Evolutionary conservation across 2,888 invertebrate genomes (phyloP).

Genomic region (Noctua janthina): DNA sequence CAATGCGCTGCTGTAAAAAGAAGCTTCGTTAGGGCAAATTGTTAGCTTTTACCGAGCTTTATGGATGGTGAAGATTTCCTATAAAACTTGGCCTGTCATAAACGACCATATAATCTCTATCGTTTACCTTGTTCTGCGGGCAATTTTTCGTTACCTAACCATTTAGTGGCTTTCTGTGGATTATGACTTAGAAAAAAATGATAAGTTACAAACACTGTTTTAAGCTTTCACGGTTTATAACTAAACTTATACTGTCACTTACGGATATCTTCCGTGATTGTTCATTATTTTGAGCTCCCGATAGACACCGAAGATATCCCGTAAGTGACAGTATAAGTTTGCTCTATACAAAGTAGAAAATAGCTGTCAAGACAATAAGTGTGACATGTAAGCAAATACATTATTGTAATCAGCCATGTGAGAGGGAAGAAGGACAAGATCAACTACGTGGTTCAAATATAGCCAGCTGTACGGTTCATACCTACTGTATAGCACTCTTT

Average conservation of each 20-base stretch:
- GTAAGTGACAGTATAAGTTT: too few species aligned
- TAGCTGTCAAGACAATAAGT: neutral
- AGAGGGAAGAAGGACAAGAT: neutral
- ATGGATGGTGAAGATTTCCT: neutral
- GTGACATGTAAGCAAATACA: neutral
- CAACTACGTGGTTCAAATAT: neutral
- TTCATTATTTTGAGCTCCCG: too few species aligned
- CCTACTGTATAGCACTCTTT: neutral
- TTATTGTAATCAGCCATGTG: neutral
- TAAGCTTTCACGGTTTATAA: too few species aligned
- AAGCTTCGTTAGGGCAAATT: conserved; percentile 1
- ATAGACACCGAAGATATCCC: too few species aligned
- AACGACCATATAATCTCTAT: neutral
- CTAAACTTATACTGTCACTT: too few species aligned
- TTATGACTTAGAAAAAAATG: neutral
- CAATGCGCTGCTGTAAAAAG: conserved; percentile 12
- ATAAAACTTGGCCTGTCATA: neutral
- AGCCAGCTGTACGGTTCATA: neutral
- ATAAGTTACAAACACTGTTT: neutral
- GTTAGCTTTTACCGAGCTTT: neutral
- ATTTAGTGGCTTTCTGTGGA: neutral
- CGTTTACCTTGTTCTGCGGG: neutral
- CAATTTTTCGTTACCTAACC: neutral
- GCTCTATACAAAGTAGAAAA: neutral
- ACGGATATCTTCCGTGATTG: too few species aligned